Base-by-base conservation (phyloP, 2,888 invertebrate genomes). In the Linnaemya tessellans region DNA sequence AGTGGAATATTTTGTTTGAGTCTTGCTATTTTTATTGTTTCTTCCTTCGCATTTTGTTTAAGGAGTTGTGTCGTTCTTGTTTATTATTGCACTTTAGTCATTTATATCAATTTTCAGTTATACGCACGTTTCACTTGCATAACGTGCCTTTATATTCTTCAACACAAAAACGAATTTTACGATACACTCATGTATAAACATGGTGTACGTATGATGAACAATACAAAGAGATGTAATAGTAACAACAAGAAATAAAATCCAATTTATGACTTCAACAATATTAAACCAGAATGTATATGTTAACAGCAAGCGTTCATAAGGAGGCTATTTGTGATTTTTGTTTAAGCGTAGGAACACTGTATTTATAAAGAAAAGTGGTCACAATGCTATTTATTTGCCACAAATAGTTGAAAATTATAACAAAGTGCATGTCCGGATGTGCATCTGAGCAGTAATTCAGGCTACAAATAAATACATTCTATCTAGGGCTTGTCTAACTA, bases 21-120 rank as follows among this genome's bases (percentile, higher is more conserved):
- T 15, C 25, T 56, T 43, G 9, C 15, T 64, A 20, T 56, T 73
- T 71, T 65, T 38, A 15, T n/a, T 38, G 25, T 65, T 41, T 3
- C 13, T 51, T 43, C n/a, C 35, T 38, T 41, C n/a, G 25, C 3
- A 30, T 35, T 54, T 35, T 64, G 38, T 15, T 54, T 58, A 35
- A 18, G 20, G 25, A 15, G 9, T 20, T 43, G 41, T 49, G 35
- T 30, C 58, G 22, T 58, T 71, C 5, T 65, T 71, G 46, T 82
- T 64, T 70, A 71, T 77, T 77, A 64, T 64, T 64, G 49, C 56
- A 58, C 71, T 82, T 49, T 25, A 79, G 79, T 60, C 75, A 82
- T 85, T 85, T 79, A 79, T 82, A 79, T 75, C 74, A 85, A 85
- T 82, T 82, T 85, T 82, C 85, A 82, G 75, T 85, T 85, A 75